Conservation (phyloP, 2,888 invertebrate genomes). For the Reticulitermes lucifugus region DNA sequence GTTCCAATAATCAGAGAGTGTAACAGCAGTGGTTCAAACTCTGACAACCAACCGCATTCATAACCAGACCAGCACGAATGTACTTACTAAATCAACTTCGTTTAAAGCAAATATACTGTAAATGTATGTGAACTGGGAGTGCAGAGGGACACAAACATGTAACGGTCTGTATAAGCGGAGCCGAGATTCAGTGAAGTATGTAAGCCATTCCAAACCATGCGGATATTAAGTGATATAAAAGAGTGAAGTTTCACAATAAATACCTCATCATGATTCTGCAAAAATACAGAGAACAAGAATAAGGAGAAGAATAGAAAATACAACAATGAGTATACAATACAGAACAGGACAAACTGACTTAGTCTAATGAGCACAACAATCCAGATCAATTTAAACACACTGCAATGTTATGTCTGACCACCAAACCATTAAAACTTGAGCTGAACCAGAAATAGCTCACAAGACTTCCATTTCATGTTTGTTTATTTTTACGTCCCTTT, state of each 20-base stretch:
- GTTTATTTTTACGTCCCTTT: too few species aligned
- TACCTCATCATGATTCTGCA: conserved; percentile 61
- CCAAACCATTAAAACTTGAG: not conserved
- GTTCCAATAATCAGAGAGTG: too few species aligned
- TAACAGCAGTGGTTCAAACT: too few species aligned
- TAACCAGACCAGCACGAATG: too few species aligned
- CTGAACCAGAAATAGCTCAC: not conserved
- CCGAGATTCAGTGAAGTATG: conserved; percentile 20
- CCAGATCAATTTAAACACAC: conserved; percentile 34
- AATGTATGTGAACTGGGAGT: conserved; percentile 22
- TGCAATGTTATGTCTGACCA: not conserved
- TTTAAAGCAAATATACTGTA: not conserved
- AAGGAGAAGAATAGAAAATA: conserved; percentile 44
- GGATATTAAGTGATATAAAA: conserved; percentile 41
- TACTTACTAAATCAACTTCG: too few species aligned
- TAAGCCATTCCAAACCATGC: conserved; percentile 49
- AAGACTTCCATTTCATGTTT: too few species aligned
- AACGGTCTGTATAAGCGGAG: conserved; percentile 16
- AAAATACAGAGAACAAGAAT: conserved; percentile 51
- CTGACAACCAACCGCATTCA: too few species aligned
- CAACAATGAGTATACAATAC: conserved; percentile 3
- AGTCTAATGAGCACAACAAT: conserved; percentile 13
- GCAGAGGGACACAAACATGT: not conserved
- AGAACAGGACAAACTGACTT: not conserved
- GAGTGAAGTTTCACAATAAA: conserved; percentile 48